Evolutionary conservation across 2,888 invertebrate species (phyloP), one percentile per base, ranked within the genome.

Genomic region (Pseudolycoriella hygida): DNA sequence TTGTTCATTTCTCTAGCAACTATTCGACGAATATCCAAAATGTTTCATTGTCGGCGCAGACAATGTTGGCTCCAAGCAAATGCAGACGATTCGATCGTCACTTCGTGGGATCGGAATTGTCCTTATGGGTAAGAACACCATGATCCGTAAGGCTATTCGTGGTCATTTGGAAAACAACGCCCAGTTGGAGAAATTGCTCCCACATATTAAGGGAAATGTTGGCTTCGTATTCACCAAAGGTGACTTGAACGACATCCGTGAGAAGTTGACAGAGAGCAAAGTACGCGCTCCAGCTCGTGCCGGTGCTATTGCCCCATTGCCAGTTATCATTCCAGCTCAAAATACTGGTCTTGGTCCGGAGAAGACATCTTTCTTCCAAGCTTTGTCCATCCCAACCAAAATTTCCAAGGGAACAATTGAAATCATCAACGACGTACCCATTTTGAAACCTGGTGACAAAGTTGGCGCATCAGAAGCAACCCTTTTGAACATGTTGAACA

Each of bases 291-390:
- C 97, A 31, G 98, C 98, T 53, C 87, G 93, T 70, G 84, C 89
- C 48, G 98, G 98, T 54, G 96, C 97, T 47, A 80, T 97, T 57
- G 98, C 98, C 43, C 98, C 97, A 0, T 72, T 89, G 61, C 84
- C 88, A 53, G 98, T 99, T 55, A 76, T 88, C 60, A 87, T 99
- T 59, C 96, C 97, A n/a, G 92, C 97, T 38, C 98, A 98, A 67
- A 94, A 96, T 72, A 98, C 98, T 47, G 94, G 94, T 53, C 75
- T 98, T 55, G 94, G 96, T 55, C 98, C 98, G 47, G 98, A 98
- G 69, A 99, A 98, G 72, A 99, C 98, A 49, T 94, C 94, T 62
- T 99, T 99, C 88, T 98, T 99, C 83, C 98, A 98, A 73, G 98
- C 98, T 67, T 75, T 98, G 58, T 90, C 93, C 56, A 98, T 99